Evolutionary conservation across 2,888 invertebrate genomes (phyloP).

Genomic region (Rhopalosiphum nymphaeae): DNA sequence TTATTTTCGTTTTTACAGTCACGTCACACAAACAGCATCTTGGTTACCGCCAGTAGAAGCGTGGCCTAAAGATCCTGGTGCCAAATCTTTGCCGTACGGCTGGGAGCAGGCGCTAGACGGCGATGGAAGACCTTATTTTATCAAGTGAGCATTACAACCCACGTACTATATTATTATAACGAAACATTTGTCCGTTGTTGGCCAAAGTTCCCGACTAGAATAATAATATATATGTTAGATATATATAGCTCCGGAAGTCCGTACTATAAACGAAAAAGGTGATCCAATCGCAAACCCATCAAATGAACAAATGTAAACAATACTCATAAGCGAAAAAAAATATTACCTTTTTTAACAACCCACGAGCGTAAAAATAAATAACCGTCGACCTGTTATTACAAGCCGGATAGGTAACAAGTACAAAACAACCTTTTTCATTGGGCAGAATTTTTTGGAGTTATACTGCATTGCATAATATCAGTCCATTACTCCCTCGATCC

Average conservation of each 20-base stretch:
- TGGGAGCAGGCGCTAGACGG: constrained; percentile 91
- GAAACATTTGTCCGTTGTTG: not conserved
- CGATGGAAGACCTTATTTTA: constrained; percentile 83
- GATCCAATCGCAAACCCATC: not conserved
- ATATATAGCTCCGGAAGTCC: not conserved
- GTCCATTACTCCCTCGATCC: not conserved
- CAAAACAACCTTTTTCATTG: not conserved
- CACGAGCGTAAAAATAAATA: not conserved
- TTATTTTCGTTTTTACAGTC: constrained; percentile 74
- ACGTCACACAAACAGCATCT: constrained; percentile 84
- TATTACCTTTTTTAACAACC: not conserved
- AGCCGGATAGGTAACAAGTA: not conserved
- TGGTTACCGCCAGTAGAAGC: constrained; percentile 89
- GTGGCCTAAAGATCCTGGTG: constrained; percentile 67
- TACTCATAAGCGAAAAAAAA: not conserved
- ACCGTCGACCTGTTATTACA: not conserved
- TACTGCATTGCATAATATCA: not conserved
- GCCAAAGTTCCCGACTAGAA: not conserved
- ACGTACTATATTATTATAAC: not conserved
- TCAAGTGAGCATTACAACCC: constrained; percentile 76
- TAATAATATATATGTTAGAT: not conserved
- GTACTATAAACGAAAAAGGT: not conserved
- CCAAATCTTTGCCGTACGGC: constrained; percentile 79
- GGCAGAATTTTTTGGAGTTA: not conserved
- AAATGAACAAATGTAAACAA: not conserved